Percentiles rank a stretch among this genome's conserved stretches.
These are phyloP conservation scores for Cryptoblepharus egeriae DNA, from an alignment of 2,797 vertebrate genomes.

Conservation along the genomic window DNA sequence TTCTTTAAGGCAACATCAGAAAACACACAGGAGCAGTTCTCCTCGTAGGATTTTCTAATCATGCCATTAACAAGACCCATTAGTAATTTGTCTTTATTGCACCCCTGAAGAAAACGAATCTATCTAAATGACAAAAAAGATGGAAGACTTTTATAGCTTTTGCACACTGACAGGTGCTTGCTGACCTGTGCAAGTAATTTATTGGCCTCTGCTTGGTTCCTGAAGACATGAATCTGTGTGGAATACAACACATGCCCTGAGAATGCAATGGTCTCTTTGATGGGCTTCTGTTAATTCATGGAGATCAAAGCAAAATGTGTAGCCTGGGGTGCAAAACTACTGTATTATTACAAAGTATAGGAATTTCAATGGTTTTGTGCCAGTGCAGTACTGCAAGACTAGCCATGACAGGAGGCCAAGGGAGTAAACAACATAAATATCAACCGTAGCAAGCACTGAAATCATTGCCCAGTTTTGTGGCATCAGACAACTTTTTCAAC, in stretches of 20 bases:
- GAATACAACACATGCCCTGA: neutral
- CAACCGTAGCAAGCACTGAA: neutral
- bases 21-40: neutral
- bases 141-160: neutral
- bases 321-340: neutral
- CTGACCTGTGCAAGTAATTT: neutral
- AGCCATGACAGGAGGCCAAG: neutral
- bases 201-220: conserved; percentile 1
- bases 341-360: neutral
- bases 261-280: neutral
- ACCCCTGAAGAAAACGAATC: neutral
- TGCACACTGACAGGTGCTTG: conserved; percentile 14
- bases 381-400: neutral
- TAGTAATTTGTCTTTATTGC: neutral
- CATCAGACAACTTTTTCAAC: neutral
- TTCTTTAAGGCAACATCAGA: neutral
- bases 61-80: neutral
- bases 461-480: neutral
- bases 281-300: neutral
- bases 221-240: neutral
- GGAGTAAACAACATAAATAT: neutral
- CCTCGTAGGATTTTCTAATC: neutral
- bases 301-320: conserved; percentile 2
- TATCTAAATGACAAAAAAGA: conserved; percentile 1
- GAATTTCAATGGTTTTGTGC: neutral